Evolutionary conservation across 2,888 invertebrate genomes (phyloP), one percentile per base, ranked within the genome.

Genomic region (Notodonta ziczac): DNA sequence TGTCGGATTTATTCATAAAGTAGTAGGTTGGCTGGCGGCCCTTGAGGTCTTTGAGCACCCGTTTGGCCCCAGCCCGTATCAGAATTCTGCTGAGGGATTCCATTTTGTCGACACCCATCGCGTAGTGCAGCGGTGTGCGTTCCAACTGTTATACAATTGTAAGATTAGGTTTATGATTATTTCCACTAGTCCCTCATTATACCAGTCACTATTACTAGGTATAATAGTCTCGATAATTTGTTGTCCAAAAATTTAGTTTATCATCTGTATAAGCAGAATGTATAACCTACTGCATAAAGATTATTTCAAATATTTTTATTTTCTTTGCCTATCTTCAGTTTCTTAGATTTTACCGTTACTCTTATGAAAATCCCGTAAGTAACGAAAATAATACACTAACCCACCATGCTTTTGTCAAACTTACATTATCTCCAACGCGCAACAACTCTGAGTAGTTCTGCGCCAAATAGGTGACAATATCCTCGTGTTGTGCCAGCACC

Each of bases 1-100:
- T 97, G 72, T 98, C 98, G 0, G 97, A 96, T 86, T 97, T 97
- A 86, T 98, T 98, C 96, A 98, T 97, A 84, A 97, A 98, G 89
- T 98, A 98, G 88, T 98, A 98, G 48, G 97, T 97, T 0, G 98
- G 97, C 80, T 98, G 97, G 54, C 98, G 95, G 61, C 97, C 98
- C 90, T 97, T 97, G 81, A 98, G 94, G 90, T 98, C 98, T 85
- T 98, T 98, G 5, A 96, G 94, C 0, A 97, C 96, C 64, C 98
- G 94, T 83, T 96, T 97, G 51, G 98, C 97, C 44, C 98, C 98
- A 10, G 97, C 96, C 78, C 96, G 95, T 59, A 98, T 97, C 40
- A 98, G 93, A 58, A 98, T 95, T 68, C 96, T 94, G 80, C 97
- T 98, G 54, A 98, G 91, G 10, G 95, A 94, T 86, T 98, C 98